Evolutionary conservation across 64 coral and sea anemone species (phyloP).

Genomic region (Acropora tenuis): DNA sequence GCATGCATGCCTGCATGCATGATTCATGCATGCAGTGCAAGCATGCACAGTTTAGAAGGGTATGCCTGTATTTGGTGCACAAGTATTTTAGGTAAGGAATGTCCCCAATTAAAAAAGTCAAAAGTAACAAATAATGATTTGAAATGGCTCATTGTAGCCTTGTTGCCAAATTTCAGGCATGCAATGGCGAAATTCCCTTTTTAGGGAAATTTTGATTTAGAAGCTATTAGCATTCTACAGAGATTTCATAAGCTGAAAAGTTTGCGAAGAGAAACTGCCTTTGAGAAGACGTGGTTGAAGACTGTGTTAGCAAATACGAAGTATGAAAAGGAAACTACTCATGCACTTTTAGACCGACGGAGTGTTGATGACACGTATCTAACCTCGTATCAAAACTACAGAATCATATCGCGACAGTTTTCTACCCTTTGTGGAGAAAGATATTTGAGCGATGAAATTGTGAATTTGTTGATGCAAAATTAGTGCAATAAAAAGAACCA

Average conservation of each 20-base stretch:
- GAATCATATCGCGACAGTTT: neutral
- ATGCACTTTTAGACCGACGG: conserved; percentile 6
- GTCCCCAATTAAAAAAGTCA: too few relatives aligned
- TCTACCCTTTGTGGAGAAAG: neutral
- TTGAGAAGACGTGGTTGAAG: neutral
- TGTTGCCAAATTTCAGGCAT: too few relatives aligned
- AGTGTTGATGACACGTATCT: neutral
- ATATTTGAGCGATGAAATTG: neutral
- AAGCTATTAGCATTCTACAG: neutral
- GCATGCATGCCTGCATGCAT: too few relatives aligned
- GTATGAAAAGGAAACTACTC: neutral
- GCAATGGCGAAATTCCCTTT: too few relatives aligned
- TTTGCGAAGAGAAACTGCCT: neutral
- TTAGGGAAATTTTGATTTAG: neutral
- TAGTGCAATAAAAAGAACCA: neutral
- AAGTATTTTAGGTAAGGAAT: too few relatives aligned
- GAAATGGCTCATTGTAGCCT: too few relatives aligned
- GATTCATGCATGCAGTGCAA: too few relatives aligned
- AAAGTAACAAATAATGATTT: too few relatives aligned
- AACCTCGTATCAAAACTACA: neutral
- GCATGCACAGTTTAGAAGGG: too few relatives aligned
- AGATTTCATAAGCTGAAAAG: neutral
- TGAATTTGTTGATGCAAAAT: neutral
- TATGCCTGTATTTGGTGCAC: too few relatives aligned
- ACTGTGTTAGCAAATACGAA: neutral